Conservation (phyloP, 2,113 vertebrate genomes). For the Clupea harengus region DNA sequence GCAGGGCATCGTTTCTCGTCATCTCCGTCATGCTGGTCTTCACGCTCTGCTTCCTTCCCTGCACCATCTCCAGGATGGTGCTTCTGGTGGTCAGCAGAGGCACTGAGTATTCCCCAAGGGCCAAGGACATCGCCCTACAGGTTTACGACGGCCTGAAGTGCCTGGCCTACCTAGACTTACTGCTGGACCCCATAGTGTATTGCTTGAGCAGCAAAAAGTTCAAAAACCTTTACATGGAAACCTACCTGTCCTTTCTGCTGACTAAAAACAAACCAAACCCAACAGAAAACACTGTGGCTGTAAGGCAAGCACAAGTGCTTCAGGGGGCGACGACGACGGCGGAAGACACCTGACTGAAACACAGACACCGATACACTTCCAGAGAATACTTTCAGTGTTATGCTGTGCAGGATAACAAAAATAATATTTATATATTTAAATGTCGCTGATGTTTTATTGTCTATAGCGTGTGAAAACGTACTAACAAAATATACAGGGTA, state of each 20-base stretch:
- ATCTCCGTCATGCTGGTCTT: conserved; percentile 68
- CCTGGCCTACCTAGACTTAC: conserved; percentile 75
- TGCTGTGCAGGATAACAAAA: not conserved
- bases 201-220: conserved; percentile 78
- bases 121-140: conserved; percentile 50
- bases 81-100: conserved; percentile 52
- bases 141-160: conserved; percentile 71
- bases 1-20: conserved; percentile 63
- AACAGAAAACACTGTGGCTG: not conserved
- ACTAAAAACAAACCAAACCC: conserved; percentile 15
- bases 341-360: not conserved
- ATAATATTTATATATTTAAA: not conserved
- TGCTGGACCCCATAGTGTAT: conserved; percentile 74
- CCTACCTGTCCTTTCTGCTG: conserved; percentile 59
- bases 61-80: conserved; percentile 65
- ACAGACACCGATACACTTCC: not conserved
- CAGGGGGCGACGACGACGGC: not conserved
- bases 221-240: conserved; percentile 64
- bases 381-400: not conserved
- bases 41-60: conserved; percentile 70
- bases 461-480: not conserved
- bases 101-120: fast-evolving
- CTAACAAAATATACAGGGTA: not conserved
- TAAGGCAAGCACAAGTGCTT: not conserved
- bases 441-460: not conserved